Base-by-base conservation (phyloP, 2,797 vertebrate genomes). In the Steatocranus sp. region DNA sequence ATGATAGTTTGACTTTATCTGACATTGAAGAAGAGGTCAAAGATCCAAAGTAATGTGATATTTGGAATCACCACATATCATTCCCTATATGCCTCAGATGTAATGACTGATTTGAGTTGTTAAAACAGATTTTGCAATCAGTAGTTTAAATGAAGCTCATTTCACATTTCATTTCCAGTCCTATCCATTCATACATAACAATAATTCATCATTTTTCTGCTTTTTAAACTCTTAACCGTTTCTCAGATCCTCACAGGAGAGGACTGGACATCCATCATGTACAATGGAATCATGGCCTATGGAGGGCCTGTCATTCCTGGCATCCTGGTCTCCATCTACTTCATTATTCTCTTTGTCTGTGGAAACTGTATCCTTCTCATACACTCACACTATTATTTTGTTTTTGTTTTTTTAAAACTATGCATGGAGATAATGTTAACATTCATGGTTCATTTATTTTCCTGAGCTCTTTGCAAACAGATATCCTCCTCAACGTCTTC, bases 401-500 rank as follows among this genome's bases (percentile, higher is more conserved):
- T 0, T 61, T 34, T 32, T n/a, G 1, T 6, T 8, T 2, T 32
- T 43, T 68, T 30, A 2, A 9, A 27, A 18, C 2, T 11, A 32
- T 10, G 9, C 5, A 30, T 15, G 3, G 3, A 18, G 38, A 41
- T 12, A 36, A 18, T 11, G 3, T 74, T 41, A 11, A 51, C 10
- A 20, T 27, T 12, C 30, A 30, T 43, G 3, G 7, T 20, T 80
- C 66, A 70, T 74, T 30, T 92, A n/a, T 92, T 93, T 93, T 89
- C 94, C 95, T 96, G 63, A 95, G 80, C 76, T 81, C 23, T 3
- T 3, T 12, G 8, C 25, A 30, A 58, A 48, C 90, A 99, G 99
- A 99, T 43, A 99, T 99, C 94, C 97, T 99, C 50, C 97, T 99
- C 80, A 99, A 99, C 10, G 99, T 99, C 70, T 99, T 99, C 94